Base-by-base conservation (phyloP, 2,888 invertebrate species). In the Drosophila infuscata region DNA sequence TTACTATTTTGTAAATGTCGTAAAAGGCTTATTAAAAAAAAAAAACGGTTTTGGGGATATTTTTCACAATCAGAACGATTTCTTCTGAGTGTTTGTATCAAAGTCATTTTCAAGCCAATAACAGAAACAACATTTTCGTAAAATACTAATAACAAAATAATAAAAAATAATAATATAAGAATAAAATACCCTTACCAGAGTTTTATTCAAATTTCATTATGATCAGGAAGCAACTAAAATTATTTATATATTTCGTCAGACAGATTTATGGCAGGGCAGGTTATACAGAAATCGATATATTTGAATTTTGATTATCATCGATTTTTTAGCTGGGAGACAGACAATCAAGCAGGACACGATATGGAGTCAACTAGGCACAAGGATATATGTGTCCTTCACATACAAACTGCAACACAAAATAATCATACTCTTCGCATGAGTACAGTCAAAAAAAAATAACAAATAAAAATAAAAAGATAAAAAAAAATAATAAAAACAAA, bases 381-480 rank as follows among this genome's bases (percentile, higher is more conserved):
- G 7, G 46, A 15, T 20, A 7, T 12, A 12, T 3, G 7, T 46
- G 7, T 46, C 12, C 46, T n/a, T 41, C 41, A 20, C 12, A 3
- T 7, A 46, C 20, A 46, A 7, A 46, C 43, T 8, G 20, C 7
- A 46, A 3, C 12, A 46, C 12, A 8, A 7, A 46, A 7, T 46
- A 3, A 8, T 20, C 46, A 15, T 7, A 15, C 46, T 12, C 46
- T 20, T 2, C 6, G n/a, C 11, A 11, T 20, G 43, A n/a, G n/a
- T 20, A 43, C 20, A 11, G 11, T 11, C 4, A 2, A 12, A 20
- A 20, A 20, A 46, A 25, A 25, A 25, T 43, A 12, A 20, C 58
- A 41, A 43, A 46, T 67, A 56, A 60, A 59, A 66, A 49, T 25
- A 25, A 25, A 25, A 25, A 25, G 1, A 25, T 25, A 75, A 83